Evolutionary conservation across 1,140 invertebrate genomes (phyloP).

Genomic region (Diuraphis noxia): DNA sequence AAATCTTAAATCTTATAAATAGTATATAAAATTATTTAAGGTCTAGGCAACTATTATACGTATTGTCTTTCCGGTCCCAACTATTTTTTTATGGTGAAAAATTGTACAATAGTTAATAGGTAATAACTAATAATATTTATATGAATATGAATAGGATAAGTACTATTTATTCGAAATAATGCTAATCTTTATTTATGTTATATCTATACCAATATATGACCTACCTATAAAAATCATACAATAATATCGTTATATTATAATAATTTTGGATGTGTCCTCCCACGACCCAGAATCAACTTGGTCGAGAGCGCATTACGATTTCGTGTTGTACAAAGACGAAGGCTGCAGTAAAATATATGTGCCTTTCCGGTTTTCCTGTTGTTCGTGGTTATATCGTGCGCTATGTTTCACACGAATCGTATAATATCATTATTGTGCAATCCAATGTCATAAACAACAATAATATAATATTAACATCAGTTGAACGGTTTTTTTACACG

Average conservation of each 20-base stretch:
- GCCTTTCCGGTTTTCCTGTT: conserved; percentile 25
- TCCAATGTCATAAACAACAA: conserved; percentile 26
- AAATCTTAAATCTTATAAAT: background rate
- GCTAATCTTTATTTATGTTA: no score
- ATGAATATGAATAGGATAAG: background rate
- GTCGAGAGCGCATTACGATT: background rate
- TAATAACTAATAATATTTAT: background rate
- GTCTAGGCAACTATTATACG: no score
- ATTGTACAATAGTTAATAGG: background rate
- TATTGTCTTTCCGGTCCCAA: background rate
- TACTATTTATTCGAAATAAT: background rate
- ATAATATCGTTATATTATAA: background rate
- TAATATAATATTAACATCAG: background rate
- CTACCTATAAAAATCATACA: background rate
- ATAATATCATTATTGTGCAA: conserved; percentile 6
- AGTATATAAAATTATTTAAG: background rate
- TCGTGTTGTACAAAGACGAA: background rate
- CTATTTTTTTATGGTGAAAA: background rate
- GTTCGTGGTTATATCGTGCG: background rate
- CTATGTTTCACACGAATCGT: background rate
- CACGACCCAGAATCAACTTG: background rate
- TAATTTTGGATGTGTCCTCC: conserved; percentile 6
- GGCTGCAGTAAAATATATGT: conserved; percentile 7
- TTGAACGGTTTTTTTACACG: background rate
- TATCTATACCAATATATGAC: background rate